Percentiles rank a stretch among this genome's conserved stretches.
Evolutionary conservation across 2,888 invertebrate species (phyloP).

Genomic region (Diplolepis rosae): DNA sequence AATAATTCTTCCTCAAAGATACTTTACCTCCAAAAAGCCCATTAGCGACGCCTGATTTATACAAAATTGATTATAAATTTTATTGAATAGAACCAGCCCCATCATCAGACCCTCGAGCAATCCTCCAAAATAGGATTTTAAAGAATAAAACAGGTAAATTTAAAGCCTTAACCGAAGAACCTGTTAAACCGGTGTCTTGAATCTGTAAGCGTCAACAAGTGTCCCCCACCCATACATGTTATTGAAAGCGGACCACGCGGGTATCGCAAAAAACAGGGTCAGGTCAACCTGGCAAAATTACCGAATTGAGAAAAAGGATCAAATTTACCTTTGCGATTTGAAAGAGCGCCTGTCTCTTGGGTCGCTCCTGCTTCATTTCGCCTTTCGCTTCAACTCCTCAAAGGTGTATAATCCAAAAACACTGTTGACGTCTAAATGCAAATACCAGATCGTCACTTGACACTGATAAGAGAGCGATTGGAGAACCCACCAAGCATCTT

Average conservation of each 20-base stretch:
- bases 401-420: conserved; percentile 36
- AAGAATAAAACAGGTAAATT: neutral
- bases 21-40: neutral
- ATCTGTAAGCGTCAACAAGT: conserved; percentile 13
- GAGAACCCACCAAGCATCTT: conserved; percentile 25
- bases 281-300: neutral
- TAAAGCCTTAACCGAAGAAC: conserved; percentile 1
- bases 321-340: conserved; percentile 83
- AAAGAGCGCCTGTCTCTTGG: conserved; percentile 77
- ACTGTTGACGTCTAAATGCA: neutral
- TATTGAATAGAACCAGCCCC: neutral
- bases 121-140: no score
- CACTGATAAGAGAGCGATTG: conserved; percentile 32
- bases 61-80: neutral
- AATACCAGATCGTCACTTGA: conserved; percentile 30
- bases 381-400: conserved; percentile 27
- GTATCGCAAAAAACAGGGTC: conserved; percentile 11
- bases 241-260: neutral
- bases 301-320: neutral
- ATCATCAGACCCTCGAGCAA: no score
- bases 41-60: neutral
- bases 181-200: conserved; percentile 17
- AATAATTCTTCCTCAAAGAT: neutral
- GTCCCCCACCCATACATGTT: neutral
- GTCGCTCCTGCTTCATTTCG: conserved; percentile 68